A percentile compares a stretch with the other conserved stretches of the same genome.
phyloP scores from a whole-genome alignment of 2,797 vertebrate genomes.

The Pyrocephalus nanus region DNA sequence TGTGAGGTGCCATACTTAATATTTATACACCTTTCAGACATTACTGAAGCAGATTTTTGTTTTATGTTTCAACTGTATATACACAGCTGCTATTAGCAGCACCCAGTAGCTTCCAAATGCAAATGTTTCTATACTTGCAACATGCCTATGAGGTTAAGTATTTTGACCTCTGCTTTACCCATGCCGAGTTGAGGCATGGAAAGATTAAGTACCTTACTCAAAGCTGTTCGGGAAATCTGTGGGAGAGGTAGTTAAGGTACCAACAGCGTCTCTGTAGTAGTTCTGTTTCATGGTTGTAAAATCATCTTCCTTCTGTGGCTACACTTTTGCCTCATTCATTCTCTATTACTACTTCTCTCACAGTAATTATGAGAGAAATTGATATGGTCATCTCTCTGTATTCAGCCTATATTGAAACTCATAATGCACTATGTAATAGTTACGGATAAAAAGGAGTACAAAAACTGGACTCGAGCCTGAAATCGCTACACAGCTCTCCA shows the following conservation, averaged over 20 bases:
- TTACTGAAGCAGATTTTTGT: not conserved
- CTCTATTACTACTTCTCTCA: constrained; percentile 20
- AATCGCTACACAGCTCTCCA: constrained; percentile 18
- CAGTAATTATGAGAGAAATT: constrained; percentile 30
- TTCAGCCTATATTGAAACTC: constrained; percentile 27
- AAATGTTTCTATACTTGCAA: constrained; percentile 41
- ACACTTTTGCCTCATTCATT: constrained; percentile 17
- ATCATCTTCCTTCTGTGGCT: constrained; percentile 35
- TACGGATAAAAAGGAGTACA: constrained; percentile 18
- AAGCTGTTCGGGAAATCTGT: constrained; percentile 44
- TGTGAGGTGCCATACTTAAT: not conserved
- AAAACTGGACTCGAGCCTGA: constrained; percentile 27
- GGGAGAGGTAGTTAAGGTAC: constrained; percentile 38
- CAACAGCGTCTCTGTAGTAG: not conserved
- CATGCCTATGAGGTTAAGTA: constrained; percentile 49
- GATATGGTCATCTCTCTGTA: constrained; percentile 13
- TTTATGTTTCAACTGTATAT: not conserved
- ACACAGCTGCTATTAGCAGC: constrained; percentile 3
- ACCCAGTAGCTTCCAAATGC: constrained; percentile 6
- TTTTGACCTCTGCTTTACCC: constrained; percentile 50
- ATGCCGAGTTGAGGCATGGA: constrained; percentile 4
- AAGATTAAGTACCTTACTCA: constrained; percentile 47
- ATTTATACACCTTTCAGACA: not conserved
- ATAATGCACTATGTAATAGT: constrained; percentile 28
- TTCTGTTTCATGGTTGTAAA: constrained; percentile 12